phyloP scores from a whole-genome alignment of 2,888 invertebrate genomes.

The Resseliella maxima region DNA sequence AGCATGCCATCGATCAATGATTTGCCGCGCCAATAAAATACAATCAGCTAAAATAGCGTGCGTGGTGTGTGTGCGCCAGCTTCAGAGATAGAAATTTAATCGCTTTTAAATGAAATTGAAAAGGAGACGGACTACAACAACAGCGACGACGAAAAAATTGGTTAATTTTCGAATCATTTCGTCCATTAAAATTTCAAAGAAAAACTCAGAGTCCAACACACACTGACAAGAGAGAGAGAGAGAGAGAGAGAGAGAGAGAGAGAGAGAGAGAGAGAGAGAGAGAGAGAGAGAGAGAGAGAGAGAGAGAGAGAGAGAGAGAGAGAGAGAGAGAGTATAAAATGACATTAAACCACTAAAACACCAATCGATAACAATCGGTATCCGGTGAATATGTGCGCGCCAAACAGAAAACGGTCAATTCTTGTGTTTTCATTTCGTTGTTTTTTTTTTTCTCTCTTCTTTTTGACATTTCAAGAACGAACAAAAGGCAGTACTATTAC shows the following conservation, averaged over 20 bases:
- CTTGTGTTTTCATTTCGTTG: conserved; percentile 15
- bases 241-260: too few relatives aligned
- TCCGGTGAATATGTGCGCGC: conserved; percentile 13
- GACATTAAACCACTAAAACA: conserved; percentile 45
- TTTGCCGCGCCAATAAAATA: conserved; percentile 11
- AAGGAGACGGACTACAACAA: too few relatives aligned
- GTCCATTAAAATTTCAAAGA: conserved; percentile 7
- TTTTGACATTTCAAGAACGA: conserved; percentile 46
- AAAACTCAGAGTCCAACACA: neutral
- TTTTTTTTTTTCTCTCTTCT: too few relatives aligned
- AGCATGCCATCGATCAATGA: conserved; percentile 20
- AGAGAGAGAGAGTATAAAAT: neutral
- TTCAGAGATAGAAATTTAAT: neutral
- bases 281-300: too few relatives aligned
- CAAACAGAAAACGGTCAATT: conserved; percentile 38
- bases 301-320: too few relatives aligned
- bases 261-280: too few relatives aligned
- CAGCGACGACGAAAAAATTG: too few relatives aligned
- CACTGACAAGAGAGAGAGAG: too few relatives aligned
- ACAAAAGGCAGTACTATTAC: conserved; percentile 1
- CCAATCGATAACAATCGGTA: conserved; percentile 34
- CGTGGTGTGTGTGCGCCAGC: neutral
- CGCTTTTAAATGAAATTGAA: conserved; percentile 11
- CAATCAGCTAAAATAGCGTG: neutral
- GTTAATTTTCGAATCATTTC: conserved; percentile 1